Evolutionary conservation across 2,113 vertebrate genomes (phyloP), one percentile per base, ranked within the genome.

Genomic region (Aegotheles bennettii): DNA sequence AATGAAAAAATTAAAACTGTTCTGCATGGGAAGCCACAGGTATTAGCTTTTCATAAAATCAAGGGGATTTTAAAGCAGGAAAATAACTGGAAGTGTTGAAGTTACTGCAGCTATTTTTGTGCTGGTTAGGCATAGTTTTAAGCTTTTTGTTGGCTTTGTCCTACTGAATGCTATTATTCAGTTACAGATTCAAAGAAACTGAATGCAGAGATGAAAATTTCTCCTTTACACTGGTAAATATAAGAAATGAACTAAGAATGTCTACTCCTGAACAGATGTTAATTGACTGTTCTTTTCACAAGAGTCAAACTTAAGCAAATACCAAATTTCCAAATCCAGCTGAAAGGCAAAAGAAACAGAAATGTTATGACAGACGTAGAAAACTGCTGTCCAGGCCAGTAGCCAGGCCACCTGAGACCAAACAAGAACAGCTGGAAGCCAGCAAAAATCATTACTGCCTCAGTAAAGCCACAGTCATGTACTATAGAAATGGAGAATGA

Each of bases 321-420:
- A 96, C 82, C 56, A 77, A 67, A 85, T 91, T 86, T 93, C 88
- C 51, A 94, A 96, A 95, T 77, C 79, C 76, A 97, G 51, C 68
- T 94, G 92, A 95, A 95, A 96, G 93, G 82, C 82, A 91, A 95
- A 93, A 91, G 89, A 91, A 93, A 88, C 59, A 95, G 93, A 93
- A 95, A 94, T 91, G 82, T 93, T 96, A 95, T 94, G 93, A 96
- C 88, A 93, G 94, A 95, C 59, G 0, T 29, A 78, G 87, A 90
- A 93, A 93, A 86, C 82, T 96, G 75, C 92, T 94, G 93, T 90
- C 93, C 93, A 97, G 90, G 93, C 94, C 94, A 68, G 92, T 93
- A 92, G 88, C 94, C 85, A 96, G 92, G 93, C 90, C 95, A 96
- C 94, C 95, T 95, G 95, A 97, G 93, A 95, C 92, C 92, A 96